Conservation (phyloP, 2,888 invertebrate genomes). For the Amphipoea lucens region DNA sequence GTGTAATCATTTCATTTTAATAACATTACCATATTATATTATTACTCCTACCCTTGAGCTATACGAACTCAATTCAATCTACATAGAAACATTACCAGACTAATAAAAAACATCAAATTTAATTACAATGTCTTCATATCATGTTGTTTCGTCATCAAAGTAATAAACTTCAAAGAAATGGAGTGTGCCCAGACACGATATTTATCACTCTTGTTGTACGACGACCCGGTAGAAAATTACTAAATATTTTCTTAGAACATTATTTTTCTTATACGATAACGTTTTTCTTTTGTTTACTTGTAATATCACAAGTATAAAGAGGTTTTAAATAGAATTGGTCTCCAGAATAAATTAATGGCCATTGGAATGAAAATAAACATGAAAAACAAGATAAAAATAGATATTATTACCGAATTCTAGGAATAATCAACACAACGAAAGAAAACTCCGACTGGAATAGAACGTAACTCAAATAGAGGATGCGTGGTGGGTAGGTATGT, state of each 20-base stretch:
- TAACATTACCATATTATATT: background rate
- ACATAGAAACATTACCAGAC: slow-evolving; percentile 3
- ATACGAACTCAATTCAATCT: slow-evolving; percentile 9
- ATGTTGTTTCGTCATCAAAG: slow-evolving; percentile 38
- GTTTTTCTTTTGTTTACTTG: slow-evolving; percentile 16
- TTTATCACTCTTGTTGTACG: slow-evolving; percentile 16
- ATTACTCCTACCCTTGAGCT: background rate
- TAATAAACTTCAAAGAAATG: slow-evolving; percentile 43
- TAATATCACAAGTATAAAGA: background rate
- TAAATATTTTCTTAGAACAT: slow-evolving; percentile 23
- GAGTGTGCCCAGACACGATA: slow-evolving; percentile 40
- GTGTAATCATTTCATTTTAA: background rate
- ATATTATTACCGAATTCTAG: background rate
- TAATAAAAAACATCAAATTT: slow-evolving; percentile 52
- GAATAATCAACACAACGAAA: background rate
- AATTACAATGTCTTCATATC: slow-evolving; percentile 34
- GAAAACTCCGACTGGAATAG: background rate
- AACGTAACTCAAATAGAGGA: background rate
- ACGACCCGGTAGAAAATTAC: slow-evolving; percentile 14
- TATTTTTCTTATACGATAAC: slow-evolving; percentile 15
- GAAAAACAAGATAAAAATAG: background rate
- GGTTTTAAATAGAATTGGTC: background rate
- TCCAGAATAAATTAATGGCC: background rate
- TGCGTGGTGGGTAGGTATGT: background rate
- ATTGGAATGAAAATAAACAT: background rate